Evolutionary conservation across 2,797 vertebrate genomes (phyloP), one percentile per base, ranked within the genome.

Genomic region (Spondyliosoma cantharus): DNA sequence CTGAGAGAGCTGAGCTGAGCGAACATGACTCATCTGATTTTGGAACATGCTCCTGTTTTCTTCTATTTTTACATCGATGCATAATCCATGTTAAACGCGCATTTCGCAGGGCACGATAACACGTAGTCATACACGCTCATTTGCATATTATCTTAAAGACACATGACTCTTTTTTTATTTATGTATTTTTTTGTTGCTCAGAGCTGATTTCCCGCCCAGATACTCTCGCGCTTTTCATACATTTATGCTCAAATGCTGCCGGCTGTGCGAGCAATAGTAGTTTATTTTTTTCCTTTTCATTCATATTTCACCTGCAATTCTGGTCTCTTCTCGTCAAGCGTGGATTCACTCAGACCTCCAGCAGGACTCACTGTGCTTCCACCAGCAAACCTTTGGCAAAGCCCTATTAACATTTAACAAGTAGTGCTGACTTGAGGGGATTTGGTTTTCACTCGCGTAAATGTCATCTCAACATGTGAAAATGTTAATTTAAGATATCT

Each of bases 1-100:
- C 0, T 50, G 43, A 66, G 42, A 66, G 42, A 37, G 45, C 50
- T 50, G 45, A 22, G 57, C 79, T 71, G 64, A 64, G 50, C 53
- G 62, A 74, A 66, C 46, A n/a, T 75, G 68, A 84, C 60, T 86
- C 62, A 83, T 74, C 17, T 27, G 16, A 68, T 62, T 37, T 45
- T 82, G 67, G 71, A 81, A 62, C 4, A 0, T 59, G 67, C 70
- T 65, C 70, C 59, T 4, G 54, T 83, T 79, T 15, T 79, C 64
- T 14, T 69, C 24, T 76, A 73, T 83, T 84, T 86, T 78, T 74
- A 62, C 29, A 65, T 78, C n/a, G 7, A 65, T 73, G 70, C 67
- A 64, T 83, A 77, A 77, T 80, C 74, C 64, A 76, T 65, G 67
- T 74, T 46, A 56, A 50, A 73, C 0, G 5, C 27, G 48, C 63